These are phyloP conservation scores for Actinia equina DNA, from an alignment of 64 coral and sea anemone species.

Conservation along the genomic window DNA sequence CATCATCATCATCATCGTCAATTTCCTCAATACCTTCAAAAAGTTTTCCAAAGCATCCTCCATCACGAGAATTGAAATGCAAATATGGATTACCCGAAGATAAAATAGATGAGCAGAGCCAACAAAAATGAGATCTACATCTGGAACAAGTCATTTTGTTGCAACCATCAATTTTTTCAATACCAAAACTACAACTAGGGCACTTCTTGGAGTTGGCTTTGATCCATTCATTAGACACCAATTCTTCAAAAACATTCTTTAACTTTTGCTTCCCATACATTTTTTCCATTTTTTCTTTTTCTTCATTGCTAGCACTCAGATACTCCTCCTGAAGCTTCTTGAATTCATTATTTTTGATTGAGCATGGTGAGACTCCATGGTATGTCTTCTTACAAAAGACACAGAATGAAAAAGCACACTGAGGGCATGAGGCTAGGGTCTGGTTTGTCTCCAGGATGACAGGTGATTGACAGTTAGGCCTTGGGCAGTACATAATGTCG, in stretches of 20 bases:
- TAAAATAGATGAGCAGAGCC: conserved; percentile 75
- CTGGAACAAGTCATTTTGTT: conserved; percentile 98
- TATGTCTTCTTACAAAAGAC: conserved; percentile 82
- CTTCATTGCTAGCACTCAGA: conserved; percentile 38
- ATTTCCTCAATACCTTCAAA: conserved; percentile 86
- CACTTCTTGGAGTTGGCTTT: conserved; percentile 77
- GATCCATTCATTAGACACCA: conserved; percentile 86
- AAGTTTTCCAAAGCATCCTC: conserved; percentile 77
- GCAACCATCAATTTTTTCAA: conserved; percentile 96
- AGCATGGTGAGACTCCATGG: conserved; percentile 91
- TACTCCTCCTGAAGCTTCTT: conserved; percentile 75
- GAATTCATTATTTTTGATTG: conserved; percentile 62
- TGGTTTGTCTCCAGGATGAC: conserved; percentile 82
- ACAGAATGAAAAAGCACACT: conserved; percentile 82
- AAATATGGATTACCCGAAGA: conserved; percentile 79
- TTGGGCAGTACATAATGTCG: conserved; percentile 88
- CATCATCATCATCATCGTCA: conserved; percentile 65
- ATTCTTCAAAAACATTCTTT: conserved; percentile 77
- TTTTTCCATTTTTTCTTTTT: conserved; percentile 78
- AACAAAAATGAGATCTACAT: conserved; percentile 86
- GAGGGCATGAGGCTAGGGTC: conserved; percentile 73
- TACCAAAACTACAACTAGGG: conserved; percentile 76
- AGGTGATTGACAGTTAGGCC: conserved; percentile 64
- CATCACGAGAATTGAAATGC: conserved; percentile 69
- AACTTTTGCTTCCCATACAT: conserved; percentile 82